These are phyloP conservation scores for Xylota sylvarum DNA, from an alignment of 2,888 invertebrate species.

Conservation along the genomic window DNA sequence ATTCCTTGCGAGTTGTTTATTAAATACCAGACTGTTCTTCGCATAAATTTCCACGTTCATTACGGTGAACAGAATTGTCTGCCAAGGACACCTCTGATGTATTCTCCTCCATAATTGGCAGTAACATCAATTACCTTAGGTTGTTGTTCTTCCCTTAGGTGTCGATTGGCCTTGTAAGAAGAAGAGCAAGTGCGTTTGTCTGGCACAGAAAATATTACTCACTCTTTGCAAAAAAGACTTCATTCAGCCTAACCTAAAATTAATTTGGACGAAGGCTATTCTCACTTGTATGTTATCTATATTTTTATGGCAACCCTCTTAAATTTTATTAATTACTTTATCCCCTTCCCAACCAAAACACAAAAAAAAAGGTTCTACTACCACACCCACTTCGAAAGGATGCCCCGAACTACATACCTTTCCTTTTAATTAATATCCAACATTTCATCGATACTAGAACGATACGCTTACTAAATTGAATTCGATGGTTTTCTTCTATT, in stretches of 20 bases:
- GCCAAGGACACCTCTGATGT: too few relatives aligned
- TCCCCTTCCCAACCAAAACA: not conserved
- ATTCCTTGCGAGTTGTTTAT: too few relatives aligned
- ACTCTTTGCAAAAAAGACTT: not conserved
- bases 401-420: not conserved
- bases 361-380: not conserved
- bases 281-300: not conserved
- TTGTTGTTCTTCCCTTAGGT: too few relatives aligned
- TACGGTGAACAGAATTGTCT: too few relatives aligned
- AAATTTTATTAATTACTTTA: constrained; percentile 1
- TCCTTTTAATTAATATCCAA: constrained; percentile 30
- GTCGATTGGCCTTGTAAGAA: too few relatives aligned
- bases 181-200: too few relatives aligned
- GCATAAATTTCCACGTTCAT: too few relatives aligned
- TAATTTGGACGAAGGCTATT: not conserved
- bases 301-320: not conserved
- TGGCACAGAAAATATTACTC: too few relatives aligned
- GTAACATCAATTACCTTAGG: too few relatives aligned
- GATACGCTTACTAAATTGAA: constrained; percentile 45
- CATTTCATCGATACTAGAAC: constrained; percentile 5
- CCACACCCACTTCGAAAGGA: not conserved
- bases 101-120: too few relatives aligned
- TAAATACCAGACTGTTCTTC: too few relatives aligned
- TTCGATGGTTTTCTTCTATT: constrained; percentile 37
- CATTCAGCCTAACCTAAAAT: not conserved